Evolutionary conservation across 2,888 invertebrate species (phyloP), one percentile per base, ranked within the genome.

Genomic region (Cryptocephalus moraei): DNA sequence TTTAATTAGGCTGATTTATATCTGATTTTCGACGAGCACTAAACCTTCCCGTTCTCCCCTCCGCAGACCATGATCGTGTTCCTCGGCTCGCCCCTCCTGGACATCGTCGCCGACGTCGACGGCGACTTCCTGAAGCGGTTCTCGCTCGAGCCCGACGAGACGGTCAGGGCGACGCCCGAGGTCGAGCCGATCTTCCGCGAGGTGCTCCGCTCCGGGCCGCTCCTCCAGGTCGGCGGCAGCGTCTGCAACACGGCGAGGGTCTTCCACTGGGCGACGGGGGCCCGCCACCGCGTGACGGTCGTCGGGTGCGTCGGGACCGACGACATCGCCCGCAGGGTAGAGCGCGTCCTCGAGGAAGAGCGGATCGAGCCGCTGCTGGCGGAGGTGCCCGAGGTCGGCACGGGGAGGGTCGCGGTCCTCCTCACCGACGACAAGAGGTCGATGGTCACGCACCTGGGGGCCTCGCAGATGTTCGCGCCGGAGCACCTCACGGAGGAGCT

Each of bases 11-110:
- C 6, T 22, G 6, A 22, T 2, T 22, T 22, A 4, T 22, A 22
- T 4, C 2, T 2, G 6, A 6, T 6, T 6, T 22, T 6, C 22
- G 22, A 22, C n/a, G 22, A 6, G 22, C 22, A 22, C 6, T 22
- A 22, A 22, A 2, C 22, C 3, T 22, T 6, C 2, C 22, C 22
- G 36, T 36, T 36, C 6, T 36, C 11, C 9, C n/a, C 6, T 36
- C 36, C n/a, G 36, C n/a, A 32, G 4, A n/a, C 13, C 8, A 48
- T 49, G 44, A 45, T 54, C 1, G 41, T 56, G 10, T 56, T 50
- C 44, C 31, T 62, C 11, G 62, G 61, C 41, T 56, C 56, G 32
- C 62, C 61, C 10, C 45, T 62, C 9, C 40, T 60, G 6, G 62
- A 62, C 43, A 40, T 60, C 11, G 54, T 53, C 40, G 54, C 49